These are phyloP conservation scores for Saccostrea echinata DNA, from an alignment of 1,140 invertebrate genomes.

Conservation along the genomic window DNA sequence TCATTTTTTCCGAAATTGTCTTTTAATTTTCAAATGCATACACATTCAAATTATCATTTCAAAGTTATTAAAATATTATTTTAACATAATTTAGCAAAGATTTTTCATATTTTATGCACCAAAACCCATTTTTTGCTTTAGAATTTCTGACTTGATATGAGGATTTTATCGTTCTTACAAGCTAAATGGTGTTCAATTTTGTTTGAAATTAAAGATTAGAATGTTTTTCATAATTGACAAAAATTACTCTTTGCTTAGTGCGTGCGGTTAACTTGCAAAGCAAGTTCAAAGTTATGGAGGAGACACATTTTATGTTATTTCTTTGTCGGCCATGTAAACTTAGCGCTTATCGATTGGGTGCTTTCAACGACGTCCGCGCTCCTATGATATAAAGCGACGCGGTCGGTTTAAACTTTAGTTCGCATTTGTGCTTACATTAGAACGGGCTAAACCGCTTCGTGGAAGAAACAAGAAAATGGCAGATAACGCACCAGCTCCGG, in stretches of 20 bases:
- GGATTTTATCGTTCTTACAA: neutral
- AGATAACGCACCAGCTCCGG: slow-evolving; percentile 30
- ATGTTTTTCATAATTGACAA: neutral
- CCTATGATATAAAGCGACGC: neutral
- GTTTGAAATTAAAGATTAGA: neutral
- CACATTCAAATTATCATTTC: neutral
- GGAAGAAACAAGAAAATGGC: neutral
- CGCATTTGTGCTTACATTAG: neutral
- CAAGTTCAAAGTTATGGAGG: neutral
- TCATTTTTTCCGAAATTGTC: neutral
- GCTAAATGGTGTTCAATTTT: neutral
- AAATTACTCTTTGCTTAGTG: neutral
- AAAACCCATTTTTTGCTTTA: neutral
- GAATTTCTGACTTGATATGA: neutral
- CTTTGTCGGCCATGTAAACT: slow-evolving; percentile 14
- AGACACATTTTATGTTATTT: slow-evolving; percentile 8
- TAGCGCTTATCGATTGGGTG: slow-evolving; percentile 32
- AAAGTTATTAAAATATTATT: neutral
- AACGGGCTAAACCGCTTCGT: neutral
- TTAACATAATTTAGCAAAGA: neutral
- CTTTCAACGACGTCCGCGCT: slow-evolving; percentile 40
- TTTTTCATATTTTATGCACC: neutral
- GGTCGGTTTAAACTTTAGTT: neutral
- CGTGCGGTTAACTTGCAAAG: neutral
- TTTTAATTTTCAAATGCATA: neutral